Evolutionary conservation across 2,797 vertebrate genomes (phyloP).

Genomic region (Tenualosa ilisha): DNA sequence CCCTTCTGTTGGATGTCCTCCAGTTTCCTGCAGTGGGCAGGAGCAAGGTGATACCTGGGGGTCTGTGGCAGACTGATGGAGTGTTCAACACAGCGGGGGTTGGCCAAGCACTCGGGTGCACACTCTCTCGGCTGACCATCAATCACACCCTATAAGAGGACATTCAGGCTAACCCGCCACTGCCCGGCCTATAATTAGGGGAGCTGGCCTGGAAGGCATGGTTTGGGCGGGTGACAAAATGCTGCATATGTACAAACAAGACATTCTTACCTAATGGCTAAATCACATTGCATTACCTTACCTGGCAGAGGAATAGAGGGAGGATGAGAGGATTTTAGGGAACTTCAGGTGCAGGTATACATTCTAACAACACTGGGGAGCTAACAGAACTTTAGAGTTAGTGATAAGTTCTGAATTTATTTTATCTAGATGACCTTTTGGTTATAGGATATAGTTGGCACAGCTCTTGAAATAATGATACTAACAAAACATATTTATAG

Average conservation of each 20-base stretch:
- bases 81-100: constrained; percentile 38
- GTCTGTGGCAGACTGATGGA: constrained; percentile 40
- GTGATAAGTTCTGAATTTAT: not conserved
- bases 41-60: constrained; percentile 50
- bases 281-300: not conserved
- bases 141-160: constrained; percentile 41
- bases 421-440: not conserved
- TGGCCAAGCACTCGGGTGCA: not conserved
- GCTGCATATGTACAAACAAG: constrained; percentile 4
- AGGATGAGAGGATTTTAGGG: not conserved
- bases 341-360: not conserved
- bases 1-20: constrained; percentile 49
- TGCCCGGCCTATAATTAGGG: constrained; percentile 19
- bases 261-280: not conserved
- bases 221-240: not conserved
- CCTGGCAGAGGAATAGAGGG: not conserved
- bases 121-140: constrained; percentile 36
- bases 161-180: constrained; percentile 26
- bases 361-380: not conserved
- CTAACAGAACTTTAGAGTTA: not conserved
- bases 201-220: not conserved
- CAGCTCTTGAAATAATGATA: not conserved
- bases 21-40: constrained; percentile 42
- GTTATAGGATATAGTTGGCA: not conserved
- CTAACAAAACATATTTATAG: not conserved